Conservation (phyloP, 2,797 vertebrate species). For the Esox masquinongy region DNA sequence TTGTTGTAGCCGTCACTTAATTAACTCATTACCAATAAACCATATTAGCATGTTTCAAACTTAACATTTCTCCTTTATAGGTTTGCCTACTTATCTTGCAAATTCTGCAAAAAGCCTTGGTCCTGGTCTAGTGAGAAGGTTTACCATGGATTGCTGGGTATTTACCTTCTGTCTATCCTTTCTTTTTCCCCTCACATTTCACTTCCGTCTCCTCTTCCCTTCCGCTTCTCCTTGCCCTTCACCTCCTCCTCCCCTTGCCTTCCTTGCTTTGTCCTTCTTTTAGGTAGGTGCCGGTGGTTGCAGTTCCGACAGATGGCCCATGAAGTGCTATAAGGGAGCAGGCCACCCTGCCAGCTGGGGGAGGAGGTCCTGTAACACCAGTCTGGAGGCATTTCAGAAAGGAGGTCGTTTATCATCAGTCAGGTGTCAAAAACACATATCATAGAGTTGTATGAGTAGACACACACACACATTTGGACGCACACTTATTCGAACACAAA, state of each 20-base stretch:
- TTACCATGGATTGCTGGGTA: neutral
- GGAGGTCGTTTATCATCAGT: neutral
- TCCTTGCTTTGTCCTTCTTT: neutral
- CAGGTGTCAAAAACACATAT: neutral
- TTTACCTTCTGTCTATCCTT: neutral
- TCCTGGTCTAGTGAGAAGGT: neutral
- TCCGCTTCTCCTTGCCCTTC: too few species aligned
- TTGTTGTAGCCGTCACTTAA: too few species aligned
- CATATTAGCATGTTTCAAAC: too few species aligned
- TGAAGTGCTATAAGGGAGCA: neutral
- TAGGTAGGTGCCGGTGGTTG: neutral
- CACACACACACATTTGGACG: neutral
- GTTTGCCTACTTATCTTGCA: too few species aligned
- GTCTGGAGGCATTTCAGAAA: neutral
- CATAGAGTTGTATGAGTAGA: neutral
- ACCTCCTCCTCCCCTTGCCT: neutral
- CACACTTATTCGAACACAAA: too few species aligned
- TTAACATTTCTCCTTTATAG: too few species aligned
- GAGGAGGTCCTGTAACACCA: constrained; percentile 12
- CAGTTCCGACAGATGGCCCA: neutral
- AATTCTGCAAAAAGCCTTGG: too few species aligned
- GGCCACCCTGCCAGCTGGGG: constrained; percentile 13
- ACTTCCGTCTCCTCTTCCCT: neutral
- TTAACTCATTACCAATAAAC: too few species aligned
- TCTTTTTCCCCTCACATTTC: neutral